Evolutionary conservation across 2,888 invertebrate genomes (phyloP), one percentile per base, ranked within the genome.

Genomic region (Ctena decussata): DNA sequence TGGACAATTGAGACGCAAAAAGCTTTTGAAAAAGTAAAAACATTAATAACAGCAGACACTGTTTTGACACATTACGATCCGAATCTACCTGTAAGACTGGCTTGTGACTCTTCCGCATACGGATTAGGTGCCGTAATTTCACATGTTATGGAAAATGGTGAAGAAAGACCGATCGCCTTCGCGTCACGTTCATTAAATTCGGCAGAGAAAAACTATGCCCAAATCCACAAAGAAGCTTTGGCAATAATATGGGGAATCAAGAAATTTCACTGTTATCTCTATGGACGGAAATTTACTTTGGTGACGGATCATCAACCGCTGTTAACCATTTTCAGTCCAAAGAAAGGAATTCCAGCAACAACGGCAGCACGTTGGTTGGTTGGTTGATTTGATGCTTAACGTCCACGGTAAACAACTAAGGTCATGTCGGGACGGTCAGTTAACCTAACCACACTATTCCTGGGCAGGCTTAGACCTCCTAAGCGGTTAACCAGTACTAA

Each of bases 291-390:
- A n/a, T 96, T 96, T 86, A 95, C 94, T 0, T 86, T 96, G 21
- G 60, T 92, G 11, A 96, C 95, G 0, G 96, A 96, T 85, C 95
- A 96, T 82, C 92, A 95, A 80, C 96, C 96, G 0, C 85, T 96
- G 5, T 94, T 91, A 8, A 79, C 90, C 8, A 94, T 96, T 49
- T 94, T 96, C 71, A 90, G 92, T 75, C 90, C 93, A 35, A 93
- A 94, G 92, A 89, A 57, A 71, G 90, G 88, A 12, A 80, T 94
- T 15, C 93, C 93, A 24, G 79, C 91, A 15, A 83, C 92, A 74
- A 89, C 94, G 11, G 94, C 94, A 24, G 91, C 90, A 21, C n/a
- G n/a, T n/a, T n/a, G n/a, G n/a, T n/a, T n/a, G n/a, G n/a, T n/a
- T n/a, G n/a, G n/a, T n/a, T n/a, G n/a, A n/a, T n/a, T n/a, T n/a